Evolutionary conservation across 2,797 vertebrate genomes (phyloP).

Genomic region (Sebastes miniatus): DNA sequence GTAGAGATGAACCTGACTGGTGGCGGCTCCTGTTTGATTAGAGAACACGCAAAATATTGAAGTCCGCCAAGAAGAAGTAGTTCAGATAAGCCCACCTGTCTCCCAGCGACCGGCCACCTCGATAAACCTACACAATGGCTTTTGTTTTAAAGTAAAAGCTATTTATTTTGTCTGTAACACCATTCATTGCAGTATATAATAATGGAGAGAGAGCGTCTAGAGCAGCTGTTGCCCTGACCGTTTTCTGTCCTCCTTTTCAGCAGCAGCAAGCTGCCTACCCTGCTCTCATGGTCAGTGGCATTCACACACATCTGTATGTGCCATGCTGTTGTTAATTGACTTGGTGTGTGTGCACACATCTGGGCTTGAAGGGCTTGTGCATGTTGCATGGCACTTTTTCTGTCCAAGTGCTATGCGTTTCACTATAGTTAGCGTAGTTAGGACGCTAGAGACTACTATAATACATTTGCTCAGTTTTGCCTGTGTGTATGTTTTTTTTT

Average conservation of each 20-base stretch:
- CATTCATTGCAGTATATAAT: background rate
- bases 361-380: conserved; percentile 42
- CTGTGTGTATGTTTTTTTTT: conserved; percentile 17
- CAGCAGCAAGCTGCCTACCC: conserved; percentile 76
- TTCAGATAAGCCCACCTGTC: conserved; percentile 5
- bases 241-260: conserved; percentile 57
- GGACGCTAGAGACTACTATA: conserved; percentile 22
- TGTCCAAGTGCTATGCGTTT: conserved; percentile 23
- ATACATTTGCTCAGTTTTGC: conserved; percentile 43
- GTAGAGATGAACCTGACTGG: conserved; percentile 57
- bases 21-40: conserved; percentile 47
- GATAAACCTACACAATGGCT: background rate
- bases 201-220: background rate
- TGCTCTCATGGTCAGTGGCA: conserved; percentile 74
- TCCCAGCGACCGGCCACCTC: conserved; percentile 2
- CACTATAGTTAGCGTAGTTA: conserved; percentile 13
- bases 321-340: conserved; percentile 34
- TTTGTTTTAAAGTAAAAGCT: background rate
- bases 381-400: conserved; percentile 48
- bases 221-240: conserved; percentile 30
- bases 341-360: conserved; percentile 37
- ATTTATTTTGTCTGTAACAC: background rate
- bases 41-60: conserved; percentile 26
- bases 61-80: background rate
- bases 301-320: conserved; percentile 34